Evolutionary conservation across 2,797 vertebrate genomes (phyloP), one percentile per base, ranked within the genome.

Genomic region (Peromyscus attwateri): DNA sequence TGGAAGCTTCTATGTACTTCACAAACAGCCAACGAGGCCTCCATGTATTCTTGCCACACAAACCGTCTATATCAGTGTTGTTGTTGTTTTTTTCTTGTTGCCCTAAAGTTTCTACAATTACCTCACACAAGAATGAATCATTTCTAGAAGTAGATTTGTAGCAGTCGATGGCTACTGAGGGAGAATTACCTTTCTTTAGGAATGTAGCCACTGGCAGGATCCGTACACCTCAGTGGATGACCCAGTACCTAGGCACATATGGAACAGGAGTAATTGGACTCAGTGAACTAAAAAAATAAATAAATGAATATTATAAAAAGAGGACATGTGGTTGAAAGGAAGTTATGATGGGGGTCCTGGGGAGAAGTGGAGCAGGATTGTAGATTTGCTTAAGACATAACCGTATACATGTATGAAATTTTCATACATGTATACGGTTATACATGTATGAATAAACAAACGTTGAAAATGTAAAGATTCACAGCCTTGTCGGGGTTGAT

Each of bases 21-120:
- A 1, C 8, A 3, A 37, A 40, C 25, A 37, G n/a, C 21, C 73
- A 70, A 21, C 40, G 29, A 91, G 49, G 37, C 62, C 92, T 97
- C 83, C 66, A 91, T 91, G 46, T 13, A 76, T 46, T 91, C 94
- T 91, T 82, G 91, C 79, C 96, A 87, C 87, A 89, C 43, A 92
- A 71, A n/a, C 1, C 31, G 43, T 64, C 57, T 64, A 80, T 84
- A 11, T 68, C 76, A 90, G 29, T 94, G 83, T 49, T 49, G 49
- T 80, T 94, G 83, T 49, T 49, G 49, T 80, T 94, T 95, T 89
- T 85, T 73, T 95, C 5, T 70, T 83, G 77, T 91, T 93, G 71
- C 43, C 17, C 68, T 83, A 87, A 95, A 91, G 62, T 97, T 97
- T 92, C 89, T 88, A 91, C 49, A 82, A 94, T 96, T 96, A 83